Conservation (phyloP, 2,888 invertebrate genomes). For the Megalurothrips usitatus region DNA sequence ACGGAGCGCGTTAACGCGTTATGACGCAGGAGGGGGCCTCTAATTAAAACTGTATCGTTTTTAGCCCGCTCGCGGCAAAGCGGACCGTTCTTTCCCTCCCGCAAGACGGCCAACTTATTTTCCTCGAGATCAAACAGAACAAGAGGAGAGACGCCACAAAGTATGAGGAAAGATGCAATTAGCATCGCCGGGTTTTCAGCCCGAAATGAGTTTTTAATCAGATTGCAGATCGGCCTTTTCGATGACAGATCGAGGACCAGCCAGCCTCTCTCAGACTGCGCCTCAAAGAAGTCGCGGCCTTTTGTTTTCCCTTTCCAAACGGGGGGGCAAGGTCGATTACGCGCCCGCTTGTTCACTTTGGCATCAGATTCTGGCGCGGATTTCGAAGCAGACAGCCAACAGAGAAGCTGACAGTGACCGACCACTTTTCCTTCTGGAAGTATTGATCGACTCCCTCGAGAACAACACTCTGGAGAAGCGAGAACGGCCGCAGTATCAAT, state of each 20-base stretch:
- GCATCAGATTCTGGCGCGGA: too few species aligned
- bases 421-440: too few species aligned
- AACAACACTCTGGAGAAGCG: too few species aligned
- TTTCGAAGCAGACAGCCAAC: too few species aligned
- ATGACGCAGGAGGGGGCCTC: background rate
- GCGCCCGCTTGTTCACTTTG: too few species aligned
- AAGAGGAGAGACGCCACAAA: background rate
- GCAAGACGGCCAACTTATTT: background rate
- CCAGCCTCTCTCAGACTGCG: background rate
- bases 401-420: too few species aligned
- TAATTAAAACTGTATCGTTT: conserved; percentile 5
- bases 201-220: conserved; percentile 11
- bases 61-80: background rate
- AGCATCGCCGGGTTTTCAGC: background rate
- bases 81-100: background rate
- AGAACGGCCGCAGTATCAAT: too few species aligned
- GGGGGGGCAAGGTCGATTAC: too few species aligned
- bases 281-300: too few species aligned
- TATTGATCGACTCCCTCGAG: too few species aligned
- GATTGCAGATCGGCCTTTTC: conserved; percentile 2
- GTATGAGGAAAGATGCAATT: background rate
- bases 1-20: too few species aligned
- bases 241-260: background rate
- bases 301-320: too few species aligned
- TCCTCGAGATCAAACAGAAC: background rate